Evolutionary conservation across 2,888 invertebrate genomes (phyloP).

Genomic region (Rhodophaea formosa): DNA sequence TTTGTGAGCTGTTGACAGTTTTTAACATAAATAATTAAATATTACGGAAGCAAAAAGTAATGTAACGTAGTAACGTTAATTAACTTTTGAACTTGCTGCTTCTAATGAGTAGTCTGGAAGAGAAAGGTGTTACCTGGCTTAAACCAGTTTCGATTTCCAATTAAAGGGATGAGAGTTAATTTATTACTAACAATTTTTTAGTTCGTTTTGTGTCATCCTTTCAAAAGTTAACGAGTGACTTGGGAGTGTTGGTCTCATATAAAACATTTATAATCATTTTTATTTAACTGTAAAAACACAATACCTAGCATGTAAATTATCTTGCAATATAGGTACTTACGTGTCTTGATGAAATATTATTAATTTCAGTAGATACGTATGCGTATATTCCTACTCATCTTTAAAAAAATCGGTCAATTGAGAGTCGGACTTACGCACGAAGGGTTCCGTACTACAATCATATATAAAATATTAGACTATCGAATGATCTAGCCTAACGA

Average conservation of each 20-base stretch:
- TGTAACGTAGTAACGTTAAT: constrained; percentile 2
- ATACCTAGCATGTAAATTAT: no score
- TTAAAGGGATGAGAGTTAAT: constrained; percentile 15
- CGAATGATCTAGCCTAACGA: no score
- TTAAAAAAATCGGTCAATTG: no score
- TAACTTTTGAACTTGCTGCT: constrained; percentile 11
- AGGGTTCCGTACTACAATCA: no score
- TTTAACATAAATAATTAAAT: neutral
- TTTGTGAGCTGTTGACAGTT: neutral
- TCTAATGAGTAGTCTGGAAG: constrained; percentile 3
- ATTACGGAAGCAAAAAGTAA: neutral
- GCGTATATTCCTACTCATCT: no score
- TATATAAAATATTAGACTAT: no score
- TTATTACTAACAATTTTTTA: constrained; percentile 21
- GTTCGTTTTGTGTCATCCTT: constrained; percentile 15
- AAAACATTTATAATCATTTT: no score
- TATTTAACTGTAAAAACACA: no score
- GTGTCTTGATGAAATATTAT: no score
- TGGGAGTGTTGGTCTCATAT: neutral
- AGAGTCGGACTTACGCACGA: no score
- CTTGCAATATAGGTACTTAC: no score
- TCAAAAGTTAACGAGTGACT: constrained; percentile 1
- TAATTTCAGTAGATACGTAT: no score
- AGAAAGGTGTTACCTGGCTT: constrained; percentile 12
- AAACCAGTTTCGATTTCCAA: constrained; percentile 15